Percentiles rank a stretch among this genome's conserved stretches.
Evolutionary conservation across 2,797 vertebrate species (phyloP).

Genomic region (Lutjanus campechanus): DNA sequence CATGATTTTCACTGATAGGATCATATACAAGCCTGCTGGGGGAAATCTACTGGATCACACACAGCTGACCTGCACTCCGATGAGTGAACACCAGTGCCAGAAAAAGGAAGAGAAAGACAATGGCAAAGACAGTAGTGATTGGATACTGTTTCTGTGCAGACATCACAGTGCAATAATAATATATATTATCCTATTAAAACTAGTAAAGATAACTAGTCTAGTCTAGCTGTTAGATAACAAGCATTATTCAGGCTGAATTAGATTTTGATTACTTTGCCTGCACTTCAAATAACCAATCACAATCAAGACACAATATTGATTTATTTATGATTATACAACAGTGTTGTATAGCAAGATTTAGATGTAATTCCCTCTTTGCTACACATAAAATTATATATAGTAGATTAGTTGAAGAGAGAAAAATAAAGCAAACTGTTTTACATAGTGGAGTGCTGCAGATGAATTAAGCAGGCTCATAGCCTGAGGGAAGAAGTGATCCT

Average conservation of each 20-base stretch:
- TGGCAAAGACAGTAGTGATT: conserved; percentile 1
- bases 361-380: too few species aligned
- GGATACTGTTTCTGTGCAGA: neutral
- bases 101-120: neutral
- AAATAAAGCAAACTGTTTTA: too few species aligned
- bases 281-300: neutral
- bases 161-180: neutral
- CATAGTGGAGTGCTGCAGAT: too few species aligned
- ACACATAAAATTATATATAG: too few species aligned
- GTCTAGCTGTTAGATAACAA: neutral
- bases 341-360: too few species aligned
- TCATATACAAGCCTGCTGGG: conserved; percentile 35
- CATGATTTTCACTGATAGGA: conserved; percentile 56
- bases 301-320: neutral
- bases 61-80: conserved; percentile 19
- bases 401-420: too few species aligned
- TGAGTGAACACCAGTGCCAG: neutral
- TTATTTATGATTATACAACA: too few species aligned
- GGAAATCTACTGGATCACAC: conserved; percentile 44
- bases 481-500: too few species aligned
- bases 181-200: too few species aligned
- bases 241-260: neutral
- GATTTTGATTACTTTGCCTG: neutral
- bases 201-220: neutral
- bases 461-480: too few species aligned